Evolutionary conservation across 2,797 vertebrate genomes (phyloP).

Genomic region (Eupleurogrammus muticus): DNA sequence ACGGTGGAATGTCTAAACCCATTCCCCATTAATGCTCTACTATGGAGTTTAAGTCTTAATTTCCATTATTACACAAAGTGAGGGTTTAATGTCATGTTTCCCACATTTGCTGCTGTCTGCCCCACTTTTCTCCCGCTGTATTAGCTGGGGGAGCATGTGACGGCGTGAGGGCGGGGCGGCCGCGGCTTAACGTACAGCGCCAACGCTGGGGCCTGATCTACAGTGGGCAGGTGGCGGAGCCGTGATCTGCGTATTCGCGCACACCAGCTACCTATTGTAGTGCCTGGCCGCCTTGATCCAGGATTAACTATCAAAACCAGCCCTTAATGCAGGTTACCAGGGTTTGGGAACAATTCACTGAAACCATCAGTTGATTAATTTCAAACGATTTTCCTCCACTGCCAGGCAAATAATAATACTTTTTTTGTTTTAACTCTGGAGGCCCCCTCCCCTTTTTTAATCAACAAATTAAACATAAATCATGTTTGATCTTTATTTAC

Average conservation of each 20-base stretch:
- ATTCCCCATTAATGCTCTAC: slow-evolving; percentile 55
- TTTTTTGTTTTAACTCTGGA: slow-evolving; percentile 76
- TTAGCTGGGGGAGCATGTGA: slow-evolving; percentile 47
- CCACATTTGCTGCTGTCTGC: slow-evolving; percentile 50
- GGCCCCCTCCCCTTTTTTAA: slow-evolving; percentile 79
- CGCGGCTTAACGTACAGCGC: slow-evolving; percentile 41
- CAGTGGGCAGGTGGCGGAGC: slow-evolving; percentile 78
- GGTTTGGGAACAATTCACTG: slow-evolving; percentile 81
- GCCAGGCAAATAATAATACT: slow-evolving; percentile 82
- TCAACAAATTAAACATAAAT: slow-evolving; percentile 89
- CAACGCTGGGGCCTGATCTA: slow-evolving; percentile 47
- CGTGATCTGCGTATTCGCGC: slow-evolving; percentile 71
- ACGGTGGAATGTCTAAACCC: slow-evolving; percentile 55
- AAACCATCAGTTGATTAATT: slow-evolving; percentile 89
- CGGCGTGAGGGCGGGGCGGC: slow-evolving; percentile 24
- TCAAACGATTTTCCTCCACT: slow-evolving; percentile 82
- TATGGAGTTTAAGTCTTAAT: slow-evolving; percentile 58
- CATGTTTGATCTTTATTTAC: slow-evolving; percentile 87
- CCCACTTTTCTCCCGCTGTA: slow-evolving; percentile 59
- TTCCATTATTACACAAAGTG: slow-evolving; percentile 62
- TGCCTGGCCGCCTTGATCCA: slow-evolving; percentile 76
- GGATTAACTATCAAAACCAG: slow-evolving; percentile 85
- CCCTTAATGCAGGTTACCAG: slow-evolving; percentile 81
- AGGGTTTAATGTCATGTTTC: slow-evolving; percentile 41
- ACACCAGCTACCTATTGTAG: slow-evolving; percentile 78